Evolutionary conservation across 1,140 invertebrate genomes (phyloP).

Genomic region (Dreissena polymorpha): DNA sequence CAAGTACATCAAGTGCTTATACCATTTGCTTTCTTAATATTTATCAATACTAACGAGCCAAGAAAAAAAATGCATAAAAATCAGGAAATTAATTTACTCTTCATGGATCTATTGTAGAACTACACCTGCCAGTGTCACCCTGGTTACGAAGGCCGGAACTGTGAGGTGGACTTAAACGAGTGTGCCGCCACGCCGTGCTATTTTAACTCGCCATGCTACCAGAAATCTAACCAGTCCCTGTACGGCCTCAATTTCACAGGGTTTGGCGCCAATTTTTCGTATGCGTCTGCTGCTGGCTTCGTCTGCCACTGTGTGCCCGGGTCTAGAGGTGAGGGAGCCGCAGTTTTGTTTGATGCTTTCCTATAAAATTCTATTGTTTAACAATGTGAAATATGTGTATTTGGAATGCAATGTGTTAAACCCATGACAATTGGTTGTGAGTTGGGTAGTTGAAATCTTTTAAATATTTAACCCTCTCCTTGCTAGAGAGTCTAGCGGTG

Average conservation of each 20-base stretch:
- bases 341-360: too few species aligned
- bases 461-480: too few species aligned
- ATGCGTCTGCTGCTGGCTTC: constrained; percentile 83
- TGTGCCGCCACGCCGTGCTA: constrained; percentile 65
- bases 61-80: too few species aligned
- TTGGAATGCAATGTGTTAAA: too few species aligned
- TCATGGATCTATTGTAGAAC: constrained; percentile 52
- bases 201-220: constrained; percentile 61
- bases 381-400: too few species aligned
- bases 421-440: too few species aligned
- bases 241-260: constrained; percentile 57
- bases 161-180: constrained; percentile 69
- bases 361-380: too few species aligned
- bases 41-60: not conserved
- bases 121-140: constrained; percentile 67
- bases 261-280: constrained; percentile 61
- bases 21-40: not conserved
- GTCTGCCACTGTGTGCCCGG: constrained; percentile 88
- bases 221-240: constrained; percentile 63
- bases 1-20: not conserved
- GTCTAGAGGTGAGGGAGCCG: constrained; percentile 82
- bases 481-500: too few species aligned
- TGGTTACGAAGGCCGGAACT: constrained; percentile 64
- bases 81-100: too few species aligned
- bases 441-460: too few species aligned